phyloP scores from a whole-genome alignment of 1,140 invertebrate species.

The Drosophila persimilis region DNA sequence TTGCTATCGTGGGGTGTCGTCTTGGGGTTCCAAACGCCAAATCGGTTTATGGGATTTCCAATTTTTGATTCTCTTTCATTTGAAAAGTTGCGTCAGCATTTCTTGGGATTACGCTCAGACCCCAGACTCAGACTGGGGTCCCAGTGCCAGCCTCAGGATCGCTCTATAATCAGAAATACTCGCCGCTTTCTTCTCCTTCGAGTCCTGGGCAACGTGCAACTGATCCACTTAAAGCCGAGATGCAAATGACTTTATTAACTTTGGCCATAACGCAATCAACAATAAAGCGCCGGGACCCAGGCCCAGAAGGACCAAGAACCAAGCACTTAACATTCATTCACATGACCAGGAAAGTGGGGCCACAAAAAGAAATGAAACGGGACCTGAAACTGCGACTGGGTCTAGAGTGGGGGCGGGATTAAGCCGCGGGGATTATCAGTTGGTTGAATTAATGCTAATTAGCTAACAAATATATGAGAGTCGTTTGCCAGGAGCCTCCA shows the following conservation, averaged over 20 bases:
- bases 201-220: conserved; percentile 21
- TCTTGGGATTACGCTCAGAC: conserved; percentile 22
- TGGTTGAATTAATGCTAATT: conserved; percentile 82
- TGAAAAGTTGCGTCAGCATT: conserved; percentile 29
- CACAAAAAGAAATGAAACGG: conserved; percentile 1
- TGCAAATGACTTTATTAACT: conserved; percentile 82
- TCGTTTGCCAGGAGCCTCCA: conserved; percentile 21
- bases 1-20: too few relatives aligned
- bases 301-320: conserved; percentile 15
- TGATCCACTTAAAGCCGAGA: conserved; percentile 68
- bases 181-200: background rate
- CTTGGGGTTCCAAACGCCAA: conserved; percentile 16
- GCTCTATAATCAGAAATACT: conserved; percentile 2
- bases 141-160: background rate
- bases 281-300: conserved; percentile 16
- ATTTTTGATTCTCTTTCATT: conserved; percentile 17
- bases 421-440: conserved; percentile 73
- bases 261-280: conserved; percentile 69
- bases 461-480: conserved; percentile 78
- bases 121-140: background rate
- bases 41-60: conserved; percentile 43
- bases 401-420: conserved; percentile 3
- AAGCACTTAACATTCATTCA: conserved; percentile 34
- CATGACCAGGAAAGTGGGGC: conserved; percentile 11
- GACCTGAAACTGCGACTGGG: conserved; percentile 8